A percentile compares a stretch with the other conserved stretches of the same genome.
phyloP scores from a whole-genome alignment of 2,113 vertebrate species.

The Rynchops niger region DNA sequence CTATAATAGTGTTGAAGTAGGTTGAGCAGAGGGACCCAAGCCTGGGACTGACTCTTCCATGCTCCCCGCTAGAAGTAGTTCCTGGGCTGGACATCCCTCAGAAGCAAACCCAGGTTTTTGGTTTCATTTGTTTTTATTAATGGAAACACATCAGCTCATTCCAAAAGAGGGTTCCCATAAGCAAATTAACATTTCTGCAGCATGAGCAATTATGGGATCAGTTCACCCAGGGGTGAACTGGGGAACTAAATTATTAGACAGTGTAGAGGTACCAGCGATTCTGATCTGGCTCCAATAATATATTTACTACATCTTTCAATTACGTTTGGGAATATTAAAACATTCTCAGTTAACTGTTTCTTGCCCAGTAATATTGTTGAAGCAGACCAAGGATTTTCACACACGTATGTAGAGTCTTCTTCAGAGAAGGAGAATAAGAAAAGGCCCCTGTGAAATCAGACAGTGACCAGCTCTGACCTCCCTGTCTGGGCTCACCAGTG shows the following conservation, averaged over 20 bases:
- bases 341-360: not conserved
- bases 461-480: not conserved
- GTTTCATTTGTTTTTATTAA: not conserved
- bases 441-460: not conserved
- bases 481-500: not conserved
- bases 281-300: not conserved
- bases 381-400: not conserved
- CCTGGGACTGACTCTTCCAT: not conserved
- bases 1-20: accelerated
- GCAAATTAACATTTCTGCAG: not conserved
- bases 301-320: not conserved
- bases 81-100: not conserved
- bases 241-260: not conserved
- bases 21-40: not conserved
- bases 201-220: not conserved
- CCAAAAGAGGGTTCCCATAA: not conserved
- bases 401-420: not conserved
- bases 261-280: not conserved
- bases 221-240: not conserved
- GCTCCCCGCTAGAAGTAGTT: not conserved
- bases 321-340: not conserved
- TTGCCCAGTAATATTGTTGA: not conserved
- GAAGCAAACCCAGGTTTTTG: not conserved
- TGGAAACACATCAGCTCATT: not conserved
- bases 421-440: not conserved